phyloP scores from a whole-genome alignment of 2,888 invertebrate species.

The Hirtodrosophila alboralis region DNA sequence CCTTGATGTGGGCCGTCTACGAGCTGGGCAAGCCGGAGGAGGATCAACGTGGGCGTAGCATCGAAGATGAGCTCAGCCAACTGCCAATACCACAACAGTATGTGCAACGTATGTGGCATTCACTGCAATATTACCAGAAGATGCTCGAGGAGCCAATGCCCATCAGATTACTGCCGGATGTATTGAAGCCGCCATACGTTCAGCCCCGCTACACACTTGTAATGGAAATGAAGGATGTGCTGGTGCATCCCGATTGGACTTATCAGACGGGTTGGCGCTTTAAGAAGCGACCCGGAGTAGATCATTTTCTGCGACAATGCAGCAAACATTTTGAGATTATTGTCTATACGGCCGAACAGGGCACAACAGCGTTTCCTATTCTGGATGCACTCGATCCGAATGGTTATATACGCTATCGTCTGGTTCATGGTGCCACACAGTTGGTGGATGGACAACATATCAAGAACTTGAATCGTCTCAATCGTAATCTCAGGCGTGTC shows the following conservation, averaged over 20 bases:
- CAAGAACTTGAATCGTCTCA: conserved; percentile 93
- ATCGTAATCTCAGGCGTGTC: conserved; percentile 93
- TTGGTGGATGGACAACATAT: conserved; percentile 97
- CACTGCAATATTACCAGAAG: conserved; percentile 89
- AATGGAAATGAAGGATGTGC: conserved; percentile 96
- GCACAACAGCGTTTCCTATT: conserved; percentile 97
- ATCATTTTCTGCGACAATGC: conserved; percentile 95
- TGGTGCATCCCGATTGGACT: conserved; percentile 99
- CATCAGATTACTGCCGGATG: conserved; percentile 96
- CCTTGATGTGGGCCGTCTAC: conserved; percentile 87
- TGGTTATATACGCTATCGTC: conserved; percentile 93
- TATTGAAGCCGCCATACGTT: conserved; percentile 93
- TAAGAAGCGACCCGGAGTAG: conserved; percentile 98
- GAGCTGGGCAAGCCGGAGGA: conserved; percentile 90
- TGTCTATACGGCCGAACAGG: conserved; percentile 97
- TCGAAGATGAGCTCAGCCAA: conserved; percentile 90
- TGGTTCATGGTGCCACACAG: conserved; percentile 97
- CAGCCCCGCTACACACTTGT: conserved; percentile 98
- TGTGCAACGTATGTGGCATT: conserved; percentile 88
- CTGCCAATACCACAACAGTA: conserved; percentile 89
- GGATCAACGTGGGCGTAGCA: conserved; percentile 89
- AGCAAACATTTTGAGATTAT: conserved; percentile 97
- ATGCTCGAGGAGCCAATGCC: conserved; percentile 96
- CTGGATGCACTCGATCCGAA: conserved; percentile 97
- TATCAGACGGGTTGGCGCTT: conserved; percentile 99